Conservation (phyloP, 1,140 invertebrate species). For the Phortica variegata region DNA sequence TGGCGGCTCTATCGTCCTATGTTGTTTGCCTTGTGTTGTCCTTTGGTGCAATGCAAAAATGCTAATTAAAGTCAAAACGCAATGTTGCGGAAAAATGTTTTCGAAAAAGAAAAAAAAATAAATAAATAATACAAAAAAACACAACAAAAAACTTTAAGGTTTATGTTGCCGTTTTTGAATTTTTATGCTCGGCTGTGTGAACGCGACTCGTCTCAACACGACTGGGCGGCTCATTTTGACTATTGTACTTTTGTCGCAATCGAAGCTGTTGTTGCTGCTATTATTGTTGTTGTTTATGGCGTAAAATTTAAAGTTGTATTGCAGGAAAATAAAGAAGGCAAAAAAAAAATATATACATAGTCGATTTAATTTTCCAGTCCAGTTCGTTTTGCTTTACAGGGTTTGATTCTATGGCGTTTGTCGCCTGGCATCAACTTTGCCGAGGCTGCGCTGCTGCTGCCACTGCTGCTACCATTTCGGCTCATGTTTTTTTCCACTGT, state of each 20-base stretch:
- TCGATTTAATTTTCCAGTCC: conserved; percentile 55
- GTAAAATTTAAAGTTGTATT: conserved; percentile 33
- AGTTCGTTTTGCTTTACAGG: conserved; percentile 20
- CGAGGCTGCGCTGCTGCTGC: not conserved
- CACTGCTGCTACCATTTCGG: conserved; percentile 8
- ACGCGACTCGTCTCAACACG: too few species aligned
- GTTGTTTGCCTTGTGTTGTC: not conserved
- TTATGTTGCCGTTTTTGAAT: conserved; percentile 21
- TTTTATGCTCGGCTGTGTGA: conserved; percentile 18
- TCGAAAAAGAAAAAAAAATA: conserved; percentile 12
- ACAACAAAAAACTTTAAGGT: conserved; percentile 40
- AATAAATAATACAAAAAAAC: too few species aligned
- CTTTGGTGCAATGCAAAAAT: conserved; percentile 26
- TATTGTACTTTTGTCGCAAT: not conserved
- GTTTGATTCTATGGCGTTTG: not conserved
- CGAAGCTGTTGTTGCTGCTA: conserved; percentile 15
- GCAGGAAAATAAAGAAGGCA: conserved; percentile 17
- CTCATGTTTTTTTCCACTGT: conserved; percentile 11
- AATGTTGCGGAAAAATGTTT: conserved; percentile 52
- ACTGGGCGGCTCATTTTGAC: too few species aligned
- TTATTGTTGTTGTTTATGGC: conserved; percentile 27
- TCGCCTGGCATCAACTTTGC: conserved; percentile 15
- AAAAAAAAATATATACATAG: conserved; percentile 44
- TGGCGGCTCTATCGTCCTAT: not conserved
- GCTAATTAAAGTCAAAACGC: conserved; percentile 49